Conservation (phyloP, 1,140 invertebrate species). For the Cotesia vestalis region DNA sequence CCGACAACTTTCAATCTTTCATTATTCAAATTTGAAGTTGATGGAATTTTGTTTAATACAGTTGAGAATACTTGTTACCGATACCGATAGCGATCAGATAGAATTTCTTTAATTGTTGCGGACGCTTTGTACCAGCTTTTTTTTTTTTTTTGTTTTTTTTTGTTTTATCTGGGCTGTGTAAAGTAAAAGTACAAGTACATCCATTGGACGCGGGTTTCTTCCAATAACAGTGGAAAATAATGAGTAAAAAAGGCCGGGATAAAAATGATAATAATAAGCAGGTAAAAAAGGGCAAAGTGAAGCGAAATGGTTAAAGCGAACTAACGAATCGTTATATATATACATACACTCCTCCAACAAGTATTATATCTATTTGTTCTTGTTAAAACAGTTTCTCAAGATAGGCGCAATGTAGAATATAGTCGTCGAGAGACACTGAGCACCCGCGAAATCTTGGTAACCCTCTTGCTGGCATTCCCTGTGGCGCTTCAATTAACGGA, state of each 20-base stretch:
- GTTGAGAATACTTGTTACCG: too few relatives aligned
- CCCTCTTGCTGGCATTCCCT: slow-evolving; percentile 51
- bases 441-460: slow-evolving; percentile 54
- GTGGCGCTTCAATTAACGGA: slow-evolving; percentile 60
- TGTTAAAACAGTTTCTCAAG: slow-evolving; percentile 31
- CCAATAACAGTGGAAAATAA: too few relatives aligned
- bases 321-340: slow-evolving; percentile 26
- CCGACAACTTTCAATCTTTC: too few relatives aligned
- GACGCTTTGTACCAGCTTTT: too few relatives aligned
- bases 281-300: slow-evolving; percentile 1
- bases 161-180: background rate
- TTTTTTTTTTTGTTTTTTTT: background rate
- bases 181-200: background rate
- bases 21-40: too few relatives aligned
- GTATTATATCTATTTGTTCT: slow-evolving; percentile 35
- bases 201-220: too few relatives aligned
- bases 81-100: too few relatives aligned
- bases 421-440: slow-evolving; percentile 24
- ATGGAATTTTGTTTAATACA: too few relatives aligned
- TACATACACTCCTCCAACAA: background rate
- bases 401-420: slow-evolving; percentile 36
- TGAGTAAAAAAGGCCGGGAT: too few relatives aligned
- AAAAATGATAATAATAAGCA: slow-evolving; percentile 7
- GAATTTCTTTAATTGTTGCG: too few relatives aligned
- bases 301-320: too few relatives aligned